Base-by-base conservation (phyloP, 2,113 vertebrate species). In the Laterallus jamaicensis region DNA sequence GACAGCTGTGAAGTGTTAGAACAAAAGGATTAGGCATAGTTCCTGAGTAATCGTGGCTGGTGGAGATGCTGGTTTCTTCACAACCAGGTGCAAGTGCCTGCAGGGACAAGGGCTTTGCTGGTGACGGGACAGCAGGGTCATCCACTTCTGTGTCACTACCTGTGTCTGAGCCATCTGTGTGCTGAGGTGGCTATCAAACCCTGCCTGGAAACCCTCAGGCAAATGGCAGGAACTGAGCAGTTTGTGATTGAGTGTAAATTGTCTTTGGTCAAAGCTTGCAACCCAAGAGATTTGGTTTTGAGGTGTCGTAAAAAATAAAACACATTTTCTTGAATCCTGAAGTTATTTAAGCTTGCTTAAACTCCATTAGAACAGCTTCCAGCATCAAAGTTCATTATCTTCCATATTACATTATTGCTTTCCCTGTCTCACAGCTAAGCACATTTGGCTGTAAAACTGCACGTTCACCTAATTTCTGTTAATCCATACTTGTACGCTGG, bases 141-240 rank as follows among this genome's bases (percentile, higher is more conserved):
- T 25, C 1, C 0, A 3, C 3, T 1, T 40, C 49, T 39, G 22
- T 47, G 21, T 59, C 1, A 0, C 44, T 64, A 13, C 21, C 56
- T 0, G 0, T 32, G 39, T 71, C 68, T 59, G 26, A 19, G 42
- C 68, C 0, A 2, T 21, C 37, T 24, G 15, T 15, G 25, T 56
- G 76, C 40, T 56, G 32, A 5, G 19, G 54, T 35, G 55, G 14
- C n/a, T 47, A 32, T 58, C 67, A 54, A 59, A 79, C 62, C 12
- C 66, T 59, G 21, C 26, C 62, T 49, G 40, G 39, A 79, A 83
- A 79, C 31, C 67, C 42, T n/a, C 24, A 26, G 50, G 26, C 63
- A 55, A 49, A 79, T n/a, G 24, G 29, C 55, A 74, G 60, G 28
- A 63, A 29, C 18, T 16, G 29, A 52, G 54, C 20, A 29, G 47